Evolutionary conservation across 2,888 invertebrate species (phyloP).

Genomic region (Drosophila flavopinicola): DNA sequence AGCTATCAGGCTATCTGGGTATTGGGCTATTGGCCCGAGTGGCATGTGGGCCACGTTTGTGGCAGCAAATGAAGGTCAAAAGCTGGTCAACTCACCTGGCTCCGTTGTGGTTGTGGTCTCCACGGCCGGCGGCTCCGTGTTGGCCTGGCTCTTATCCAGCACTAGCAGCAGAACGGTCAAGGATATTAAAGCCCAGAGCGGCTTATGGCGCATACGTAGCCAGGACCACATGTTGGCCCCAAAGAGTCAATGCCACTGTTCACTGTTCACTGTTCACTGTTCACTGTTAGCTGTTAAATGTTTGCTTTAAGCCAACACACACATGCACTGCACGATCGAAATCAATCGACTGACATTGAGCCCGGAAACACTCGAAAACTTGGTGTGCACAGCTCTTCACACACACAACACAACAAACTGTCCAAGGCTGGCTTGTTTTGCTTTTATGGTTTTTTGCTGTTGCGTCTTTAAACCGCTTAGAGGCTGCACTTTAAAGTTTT

Average conservation of each 20-base stretch:
- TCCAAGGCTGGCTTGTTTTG: conserved; percentile 20
- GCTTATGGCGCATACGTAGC: conserved; percentile 80
- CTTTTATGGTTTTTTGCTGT: conserved; percentile 12
- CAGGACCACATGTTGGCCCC: conserved; percentile 66
- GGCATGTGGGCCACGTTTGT: conserved; percentile 41
- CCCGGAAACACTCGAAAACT: conserved; percentile 37
- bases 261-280: conserved; percentile 17
- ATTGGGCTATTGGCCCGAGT: background rate
- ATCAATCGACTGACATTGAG: conserved; percentile 57
- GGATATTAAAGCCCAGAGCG: conserved; percentile 77
- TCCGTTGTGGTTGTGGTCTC: conserved; percentile 79
- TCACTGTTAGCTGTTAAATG: conserved; percentile 14
- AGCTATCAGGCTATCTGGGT: background rate
- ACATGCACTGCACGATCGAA: conserved; percentile 31
- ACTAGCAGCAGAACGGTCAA: conserved; percentile 76
- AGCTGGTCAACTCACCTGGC: conserved; percentile 74
- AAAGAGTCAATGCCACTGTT: conserved; percentile 29
- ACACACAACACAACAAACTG: background rate
- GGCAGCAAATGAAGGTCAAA: conserved; percentile 48
- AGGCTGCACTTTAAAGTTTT: conserved; percentile 45
- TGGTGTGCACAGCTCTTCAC: conserved; percentile 7
- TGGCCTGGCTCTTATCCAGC: conserved; percentile 77
- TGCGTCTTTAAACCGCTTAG: conserved; percentile 41
- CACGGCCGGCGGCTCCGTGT: conserved; percentile 60
- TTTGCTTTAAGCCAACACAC: conserved; percentile 10